Evolutionary conservation across 2,797 vertebrate genomes (phyloP), one percentile per base, ranked within the genome.

Genomic region (Glyptemys insculpta): DNA sequence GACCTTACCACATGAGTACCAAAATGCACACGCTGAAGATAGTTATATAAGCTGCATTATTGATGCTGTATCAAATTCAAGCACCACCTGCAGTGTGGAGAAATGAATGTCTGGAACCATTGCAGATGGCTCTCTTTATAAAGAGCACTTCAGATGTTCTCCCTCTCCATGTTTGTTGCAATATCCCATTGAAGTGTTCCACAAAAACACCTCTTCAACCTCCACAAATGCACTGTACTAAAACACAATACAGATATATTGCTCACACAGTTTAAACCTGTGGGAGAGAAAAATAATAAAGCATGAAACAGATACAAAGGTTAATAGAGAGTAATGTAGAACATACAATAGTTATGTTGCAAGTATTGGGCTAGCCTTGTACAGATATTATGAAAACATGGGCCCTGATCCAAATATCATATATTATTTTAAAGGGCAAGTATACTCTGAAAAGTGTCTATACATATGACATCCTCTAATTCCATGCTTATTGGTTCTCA

Each of bases 71-170:
- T 89, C 72, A 93, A 91, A 93, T 92, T 89, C 80, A 79, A 90
- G 68, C 31, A 50, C 25, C 12, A 81, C 31, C 59, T 49, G 79
- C 85, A 93, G 85, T 34, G 50, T 89, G 72, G 79, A 93, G 44
- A 89, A 97, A 93, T 92, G 81, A 96, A 86, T 85, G 92, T 88
- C 79, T 79, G 92, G 88, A 89, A 96, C 94, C 74, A 91, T 34
- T 62, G 16, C 52, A 34, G 93, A 6, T 86, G 25, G 78, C 95
- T 91, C 79, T 88, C 95, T 93, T 89, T 88, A 90, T 92, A 87
- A 97, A 95, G 11, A 12, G 2, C 85, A 65, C 5, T 2, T 56
- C 10, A 18, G 85, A 79, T 31, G 3, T 4, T 1, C 27, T 1
- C 16, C 9, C 29, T 91, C 50, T 84, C 57, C 29, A 37, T 23